Percentiles rank a stretch among this genome's conserved stretches.
Conservation (phyloP, 1,140 invertebrate genomes). For the Penaeus indicus region DNA sequence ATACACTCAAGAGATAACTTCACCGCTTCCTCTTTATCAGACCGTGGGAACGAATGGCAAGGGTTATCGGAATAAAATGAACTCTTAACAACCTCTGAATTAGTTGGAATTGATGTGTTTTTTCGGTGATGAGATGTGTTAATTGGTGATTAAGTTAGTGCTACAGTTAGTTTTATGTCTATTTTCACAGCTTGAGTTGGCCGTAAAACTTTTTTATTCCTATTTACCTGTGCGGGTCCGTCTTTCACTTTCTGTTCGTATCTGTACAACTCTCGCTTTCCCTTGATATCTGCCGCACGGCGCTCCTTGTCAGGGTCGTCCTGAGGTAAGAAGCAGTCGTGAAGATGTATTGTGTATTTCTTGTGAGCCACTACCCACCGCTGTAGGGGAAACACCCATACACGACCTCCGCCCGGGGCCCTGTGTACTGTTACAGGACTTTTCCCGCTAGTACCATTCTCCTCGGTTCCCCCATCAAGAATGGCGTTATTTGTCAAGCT, state of each 20-base stretch:
- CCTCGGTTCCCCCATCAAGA: no score
- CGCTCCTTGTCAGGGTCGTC: conserved; percentile 69
- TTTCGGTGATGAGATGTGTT: no score
- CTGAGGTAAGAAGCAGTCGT: conserved; percentile 72
- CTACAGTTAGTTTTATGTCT: no score
- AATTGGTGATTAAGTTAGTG: no score
- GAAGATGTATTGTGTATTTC: conserved; percentile 70
- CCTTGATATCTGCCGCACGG: conserved; percentile 70
- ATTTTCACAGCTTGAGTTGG: background rate
- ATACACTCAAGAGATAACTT: no score
- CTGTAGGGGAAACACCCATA: conserved; percentile 71
- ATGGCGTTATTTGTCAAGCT: background rate
- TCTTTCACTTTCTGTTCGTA: conserved; percentile 69
- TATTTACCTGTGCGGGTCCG: conserved; percentile 71
- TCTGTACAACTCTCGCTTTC: conserved; percentile 69
- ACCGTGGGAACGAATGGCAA: no score
- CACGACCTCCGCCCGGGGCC: conserved; percentile 6
- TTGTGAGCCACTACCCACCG: conserved; percentile 71
- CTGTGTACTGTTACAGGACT: conserved; percentile 14
- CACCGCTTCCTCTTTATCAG: no score
- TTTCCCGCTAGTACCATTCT: background rate
- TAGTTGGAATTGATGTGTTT: no score
- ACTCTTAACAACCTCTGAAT: no score
- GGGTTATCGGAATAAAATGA: no score
- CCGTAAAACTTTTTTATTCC: no score